A percentile compares a stretch with the other conserved stretches of the same genome.
Evolutionary conservation across 23 tunicate species (phyloP).

Genomic region (Clavelina lepadiformis): DNA sequence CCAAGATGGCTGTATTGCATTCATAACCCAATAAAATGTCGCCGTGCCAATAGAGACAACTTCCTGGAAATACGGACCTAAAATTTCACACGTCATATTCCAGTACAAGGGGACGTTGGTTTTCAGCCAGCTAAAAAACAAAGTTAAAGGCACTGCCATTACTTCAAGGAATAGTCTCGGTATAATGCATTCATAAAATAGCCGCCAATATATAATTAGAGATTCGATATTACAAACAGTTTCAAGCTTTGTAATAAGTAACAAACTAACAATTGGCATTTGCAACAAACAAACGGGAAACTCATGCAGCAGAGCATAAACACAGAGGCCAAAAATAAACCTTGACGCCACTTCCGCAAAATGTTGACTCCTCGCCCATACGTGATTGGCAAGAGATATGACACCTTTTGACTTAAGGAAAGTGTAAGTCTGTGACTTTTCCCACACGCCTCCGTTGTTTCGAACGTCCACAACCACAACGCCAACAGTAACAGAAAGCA

Average conservation of each 20-base stretch:
- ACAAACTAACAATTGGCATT: too few relatives aligned
- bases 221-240: background rate
- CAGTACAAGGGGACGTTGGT: constrained; percentile 24
- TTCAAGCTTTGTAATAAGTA: background rate
- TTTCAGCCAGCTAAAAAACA: constrained; percentile 13
- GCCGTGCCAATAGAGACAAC: too few relatives aligned
- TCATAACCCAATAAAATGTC: too few relatives aligned
- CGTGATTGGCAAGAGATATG: constrained; percentile 4
- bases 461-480: constrained; percentile 30
- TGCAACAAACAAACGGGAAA: background rate
- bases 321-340: background rate
- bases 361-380: constrained; percentile 18
- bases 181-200: background rate
- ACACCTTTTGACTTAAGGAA: constrained; percentile 36
- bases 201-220: background rate
- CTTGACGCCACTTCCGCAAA: background rate
- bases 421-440: constrained; percentile 29
- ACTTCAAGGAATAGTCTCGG: background rate
- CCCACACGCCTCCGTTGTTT: constrained; percentile 33
- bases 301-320: background rate
- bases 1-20: background rate
- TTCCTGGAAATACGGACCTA: constrained; percentile 21
- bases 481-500: constrained; percentile 35
- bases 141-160: background rate
- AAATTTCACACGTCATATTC: background rate